phyloP scores from a whole-genome alignment of 2,113 vertebrate genomes.

The Clupea harengus region DNA sequence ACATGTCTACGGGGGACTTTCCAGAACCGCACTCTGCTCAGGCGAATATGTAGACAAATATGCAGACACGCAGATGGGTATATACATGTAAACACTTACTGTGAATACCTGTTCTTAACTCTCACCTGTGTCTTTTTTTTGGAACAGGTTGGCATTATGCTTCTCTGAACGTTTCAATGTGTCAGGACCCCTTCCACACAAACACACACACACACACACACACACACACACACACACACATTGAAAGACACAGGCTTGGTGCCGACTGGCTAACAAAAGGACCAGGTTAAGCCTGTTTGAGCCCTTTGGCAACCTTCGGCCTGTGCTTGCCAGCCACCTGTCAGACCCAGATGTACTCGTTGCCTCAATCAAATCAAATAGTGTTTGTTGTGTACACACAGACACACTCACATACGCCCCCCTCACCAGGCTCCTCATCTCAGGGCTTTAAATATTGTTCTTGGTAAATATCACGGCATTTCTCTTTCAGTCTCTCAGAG shows the following conservation, averaged over 20 bases:
- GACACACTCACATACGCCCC: slow-evolving; percentile 36
- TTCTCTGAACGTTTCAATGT: no score
- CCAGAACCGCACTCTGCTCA: slow-evolving; percentile 47
- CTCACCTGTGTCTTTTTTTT: no score
- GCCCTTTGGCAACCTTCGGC: no score
- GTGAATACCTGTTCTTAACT: no score
- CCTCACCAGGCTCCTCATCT: slow-evolving; percentile 15
- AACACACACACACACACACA: neutral
- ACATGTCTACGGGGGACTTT: slow-evolving; percentile 71
- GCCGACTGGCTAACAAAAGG: neutral
- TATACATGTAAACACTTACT: no score
- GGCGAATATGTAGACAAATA: slow-evolving; percentile 55
- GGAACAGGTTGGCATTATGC: no score
- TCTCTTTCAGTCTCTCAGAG: neutral
- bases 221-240: slow-evolving; percentile 43
- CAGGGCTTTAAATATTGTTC: neutral
- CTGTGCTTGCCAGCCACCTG: no score
- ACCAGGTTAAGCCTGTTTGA: no score
- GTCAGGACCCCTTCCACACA: neutral
- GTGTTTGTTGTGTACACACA: slow-evolving; percentile 12
- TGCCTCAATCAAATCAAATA: no score
- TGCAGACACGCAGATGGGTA: neutral
- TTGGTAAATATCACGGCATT: neutral
- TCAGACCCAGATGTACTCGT: no score
- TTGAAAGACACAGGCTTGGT: neutral